Base-by-base conservation (phyloP, 2,113 vertebrate species). In the Gadus chalcogrammus region DNA sequence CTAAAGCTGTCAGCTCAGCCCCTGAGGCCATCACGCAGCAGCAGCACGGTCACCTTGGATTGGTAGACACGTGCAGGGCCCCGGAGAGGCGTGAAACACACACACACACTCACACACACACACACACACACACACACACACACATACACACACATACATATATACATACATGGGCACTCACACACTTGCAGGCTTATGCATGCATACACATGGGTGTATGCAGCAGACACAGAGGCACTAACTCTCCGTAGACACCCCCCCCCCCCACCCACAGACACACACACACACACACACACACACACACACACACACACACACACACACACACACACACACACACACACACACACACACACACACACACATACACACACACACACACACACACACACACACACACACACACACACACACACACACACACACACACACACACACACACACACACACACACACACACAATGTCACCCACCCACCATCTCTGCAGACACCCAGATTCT, bases 21-120 rank as follows among this genome's bases (percentile, higher is more conserved):
- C 87, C 18, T 27, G 59, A 78, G 84, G 79, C 87, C 85, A 68
- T 69, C 77, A 68, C 84, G 79, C 88, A 72, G 88, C 89, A 85
- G 90, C 81, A 74, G 75, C 84, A 72, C 90, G 88, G 92, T 93
- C 91, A 93, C 92, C 92, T 93, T 93, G 91, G 84, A 76, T 85
- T 82, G 84, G 88, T 77, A 79, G 81, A 82, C 69, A 71, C 65
- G 82, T 75, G 53, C 77, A 74, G 70, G 69, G 69, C 58, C 71
- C 66, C 62, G 71, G 79, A 80, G 79, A 84, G 69, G 38, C 9
- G 31, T 55, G 61, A 78, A 68, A 70, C 69, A 65, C 60, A 71
- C 61, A 77, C 64, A 66, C 59, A 9, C 42, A 48, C 9, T 13
- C 42, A 48, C 42, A 13, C 12, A 48, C 42, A 48, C 12, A 9